These are phyloP conservation scores for Tetrax tetrax DNA, from an alignment of 2,113 vertebrate species.

Conservation along the genomic window DNA sequence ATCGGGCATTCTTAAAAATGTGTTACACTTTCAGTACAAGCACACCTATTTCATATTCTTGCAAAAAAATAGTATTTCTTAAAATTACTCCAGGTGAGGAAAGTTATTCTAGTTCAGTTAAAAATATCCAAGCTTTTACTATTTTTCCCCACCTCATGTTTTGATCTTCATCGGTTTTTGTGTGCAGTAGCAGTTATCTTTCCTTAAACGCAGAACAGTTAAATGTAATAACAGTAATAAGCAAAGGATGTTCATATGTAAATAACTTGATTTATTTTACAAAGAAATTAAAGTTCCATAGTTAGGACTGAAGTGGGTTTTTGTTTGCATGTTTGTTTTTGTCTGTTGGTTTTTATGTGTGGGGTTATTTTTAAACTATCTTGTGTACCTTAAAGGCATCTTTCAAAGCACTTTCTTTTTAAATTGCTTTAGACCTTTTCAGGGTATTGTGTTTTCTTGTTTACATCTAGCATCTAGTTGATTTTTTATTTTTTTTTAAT, in stretches of 20 bases:
- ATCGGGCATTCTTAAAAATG: neutral
- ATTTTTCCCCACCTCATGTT: neutral
- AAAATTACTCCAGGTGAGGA: neutral
- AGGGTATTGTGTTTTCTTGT: neutral
- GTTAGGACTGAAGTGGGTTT: neutral
- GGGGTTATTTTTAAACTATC: rapidly evolving
- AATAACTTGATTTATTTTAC: neutral
- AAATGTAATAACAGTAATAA: neutral
- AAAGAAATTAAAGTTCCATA: neutral
- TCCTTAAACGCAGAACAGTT: neutral
- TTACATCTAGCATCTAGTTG: neutral
- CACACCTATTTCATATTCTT: neutral
- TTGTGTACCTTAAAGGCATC: neutral
- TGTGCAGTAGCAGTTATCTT: neutral
- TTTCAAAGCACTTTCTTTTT: neutral
- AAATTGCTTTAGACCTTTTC: neutral
- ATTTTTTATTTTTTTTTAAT: too few relatives aligned
- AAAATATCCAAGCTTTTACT: neutral
- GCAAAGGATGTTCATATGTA: neutral
- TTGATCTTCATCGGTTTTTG: neutral
- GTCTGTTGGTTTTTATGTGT: neutral
- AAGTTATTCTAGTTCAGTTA: neutral
- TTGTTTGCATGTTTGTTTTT: neutral
- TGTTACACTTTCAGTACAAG: neutral
- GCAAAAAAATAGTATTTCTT: neutral